Conservation (phyloP, 53 echinoderm and acorn worm genomes). For the Antedon mediterranea region DNA sequence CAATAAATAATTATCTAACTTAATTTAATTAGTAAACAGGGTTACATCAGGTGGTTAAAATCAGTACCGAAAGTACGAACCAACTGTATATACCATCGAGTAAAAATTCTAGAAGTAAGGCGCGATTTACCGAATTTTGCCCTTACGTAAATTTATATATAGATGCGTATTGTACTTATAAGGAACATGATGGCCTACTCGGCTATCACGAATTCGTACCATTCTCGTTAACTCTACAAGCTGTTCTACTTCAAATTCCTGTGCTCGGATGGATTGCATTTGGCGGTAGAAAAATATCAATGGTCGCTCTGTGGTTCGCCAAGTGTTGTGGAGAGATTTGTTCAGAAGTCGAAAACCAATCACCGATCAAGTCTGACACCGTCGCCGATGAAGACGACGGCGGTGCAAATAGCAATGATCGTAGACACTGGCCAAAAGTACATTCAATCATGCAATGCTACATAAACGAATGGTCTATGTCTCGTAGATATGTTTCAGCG, state of each 20-base stretch:
- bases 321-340: background rate
- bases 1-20: too few relatives aligned
- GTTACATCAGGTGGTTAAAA: too few relatives aligned
- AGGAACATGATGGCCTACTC: background rate
- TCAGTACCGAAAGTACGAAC: too few relatives aligned
- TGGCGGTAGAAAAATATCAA: background rate
- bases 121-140: background rate
- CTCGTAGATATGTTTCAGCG: background rate
- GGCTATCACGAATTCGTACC: background rate
- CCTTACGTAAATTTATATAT: background rate
- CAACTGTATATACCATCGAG: too few relatives aligned
- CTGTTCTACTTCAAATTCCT: background rate
- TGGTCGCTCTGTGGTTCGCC: background rate
- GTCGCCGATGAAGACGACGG: too few relatives aligned
- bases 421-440: background rate
- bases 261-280: background rate
- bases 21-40: too few relatives aligned
- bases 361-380: too few relatives aligned
- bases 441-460: background rate
- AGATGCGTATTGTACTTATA: background rate
- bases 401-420: too few relatives aligned
- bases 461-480: background rate
- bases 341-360: background rate
- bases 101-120: too few relatives aligned
- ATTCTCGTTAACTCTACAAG: background rate